Conservation (phyloP, 1,140 invertebrate genomes). For the Probaryconus sp. region DNA sequence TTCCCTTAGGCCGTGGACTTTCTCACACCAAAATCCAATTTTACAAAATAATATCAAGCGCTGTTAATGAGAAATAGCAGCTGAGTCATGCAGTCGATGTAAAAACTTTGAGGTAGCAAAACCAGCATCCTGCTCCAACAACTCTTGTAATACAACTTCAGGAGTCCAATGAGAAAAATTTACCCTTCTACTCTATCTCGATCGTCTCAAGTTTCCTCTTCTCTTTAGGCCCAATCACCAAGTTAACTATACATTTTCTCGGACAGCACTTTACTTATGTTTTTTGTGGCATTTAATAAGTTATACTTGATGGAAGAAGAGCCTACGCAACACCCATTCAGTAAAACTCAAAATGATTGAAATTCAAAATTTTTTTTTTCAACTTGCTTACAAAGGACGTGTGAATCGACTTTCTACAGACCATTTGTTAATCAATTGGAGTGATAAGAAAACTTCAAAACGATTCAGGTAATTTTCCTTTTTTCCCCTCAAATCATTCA, state of each 20-base stretch:
- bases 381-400: no score
- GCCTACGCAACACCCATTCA: no score
- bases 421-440: no score
- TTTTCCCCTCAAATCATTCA: no score
- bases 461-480: no score
- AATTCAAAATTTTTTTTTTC: no score
- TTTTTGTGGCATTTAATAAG: not conserved
- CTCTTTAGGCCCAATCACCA: conserved; percentile 23
- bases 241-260: conserved; percentile 6
- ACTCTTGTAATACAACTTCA: not conserved
- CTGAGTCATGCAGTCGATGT: conserved; percentile 58
- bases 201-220: conserved; percentile 43
- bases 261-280: not conserved
- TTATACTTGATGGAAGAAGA: no score
- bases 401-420: no score
- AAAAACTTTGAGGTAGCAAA: conserved; percentile 57
- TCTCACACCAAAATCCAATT: conserved; percentile 69
- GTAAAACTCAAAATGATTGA: no score
- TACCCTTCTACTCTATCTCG: conserved; percentile 31
- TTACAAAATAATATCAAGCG: conserved; percentile 68
- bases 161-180: conserved; percentile 58
- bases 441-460: no score
- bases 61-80: conserved; percentile 66
- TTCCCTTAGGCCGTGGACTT: conserved; percentile 39
- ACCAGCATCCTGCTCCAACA: conserved; percentile 52